Base-by-base conservation (phyloP, 2,888 invertebrate species). In the Lutraria lutraria region DNA sequence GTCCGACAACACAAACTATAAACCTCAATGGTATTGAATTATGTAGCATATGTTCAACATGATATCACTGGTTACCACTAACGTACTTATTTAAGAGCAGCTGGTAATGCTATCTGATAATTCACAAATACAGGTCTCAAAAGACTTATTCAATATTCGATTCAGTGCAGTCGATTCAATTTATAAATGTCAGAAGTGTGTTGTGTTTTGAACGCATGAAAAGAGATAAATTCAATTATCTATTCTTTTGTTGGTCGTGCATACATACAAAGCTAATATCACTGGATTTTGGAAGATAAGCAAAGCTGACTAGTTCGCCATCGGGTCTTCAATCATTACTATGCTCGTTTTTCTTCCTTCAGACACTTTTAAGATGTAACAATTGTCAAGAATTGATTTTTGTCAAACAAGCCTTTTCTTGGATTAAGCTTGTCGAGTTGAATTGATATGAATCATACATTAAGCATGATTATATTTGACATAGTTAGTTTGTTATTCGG, bases 1-100 rank as follows among this genome's bases (percentile, higher is more conserved):
- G 76, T 19, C 31, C 31, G 34, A 34, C 76, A 53, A 53, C 29
- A 53, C 72, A 13, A 15, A 12, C 53, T 53, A 72, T 53, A 84
- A 72, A 72, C 52, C 72, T 72, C 83, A 56, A n/a, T 54, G 56
- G 79, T 79, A 85, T 85, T 85, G 85, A 80, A 85, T 85, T 80
- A 85, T 85, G 80, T 34, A 80, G 56, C 79, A 85, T 79, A 85
- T 85, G 85, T 85, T 60, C 8, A 79, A 43, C 54, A 60, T 16
- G 80, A 85, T 43, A 54, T 21, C 13, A 43, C 56, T 63, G 56
- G 54, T 25, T 31, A 85, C n/a, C 54, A n/a, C 29, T 79, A 53
- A 85, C 85, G 29, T 79, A 29, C n/a, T 25, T 10, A 68, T 25
- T 68, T 13, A n/a, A 21, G 3, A 68, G n/a, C 63, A 68, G 63